These are phyloP conservation scores for Gryllus bimaculatus DNA, from an alignment of 1,140 invertebrate species.

Conservation along the genomic window DNA sequence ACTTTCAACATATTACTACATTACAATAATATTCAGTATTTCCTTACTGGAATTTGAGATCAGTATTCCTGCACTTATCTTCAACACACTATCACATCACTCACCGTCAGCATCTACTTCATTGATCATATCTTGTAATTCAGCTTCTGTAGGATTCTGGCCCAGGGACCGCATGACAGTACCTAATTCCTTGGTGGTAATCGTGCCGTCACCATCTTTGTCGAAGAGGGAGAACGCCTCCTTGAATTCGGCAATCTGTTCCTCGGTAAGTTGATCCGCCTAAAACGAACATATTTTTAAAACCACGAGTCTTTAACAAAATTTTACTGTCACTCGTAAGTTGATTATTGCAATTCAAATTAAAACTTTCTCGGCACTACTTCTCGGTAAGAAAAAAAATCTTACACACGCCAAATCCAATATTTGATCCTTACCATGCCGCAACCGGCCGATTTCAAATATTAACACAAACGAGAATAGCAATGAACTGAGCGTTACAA, in stretches of 20 bases:
- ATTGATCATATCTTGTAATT: conserved; percentile 99
- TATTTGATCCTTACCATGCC: not conserved
- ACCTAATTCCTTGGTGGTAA: conserved; percentile 98
- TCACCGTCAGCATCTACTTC: conserved; percentile 98
- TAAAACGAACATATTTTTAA: conserved; percentile 30
- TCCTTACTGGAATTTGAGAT: no score
- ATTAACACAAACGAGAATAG: not conserved
- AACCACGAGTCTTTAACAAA: not conserved
- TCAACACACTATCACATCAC: conserved; percentile 28
- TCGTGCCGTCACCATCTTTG: conserved; percentile 99
- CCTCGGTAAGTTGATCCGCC: conserved; percentile 96
- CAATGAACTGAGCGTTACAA: no score
- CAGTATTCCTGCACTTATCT: no score
- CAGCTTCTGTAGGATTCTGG: conserved; percentile 98
- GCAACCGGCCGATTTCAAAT: not conserved
- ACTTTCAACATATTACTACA: not conserved
- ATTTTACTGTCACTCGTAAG: no score
- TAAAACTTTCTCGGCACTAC: not conserved
- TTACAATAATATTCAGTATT: not conserved
- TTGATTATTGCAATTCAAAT: no score
- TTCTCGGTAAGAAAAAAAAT: not conserved
- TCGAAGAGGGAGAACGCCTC: conserved; percentile 99
- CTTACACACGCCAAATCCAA: not conserved
- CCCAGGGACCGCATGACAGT: conserved; percentile 98
- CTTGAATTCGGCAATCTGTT: conserved; percentile 99